Base-by-base conservation (phyloP, 2,888 invertebrate species). In the Meiosimyza decipiens region DNA sequence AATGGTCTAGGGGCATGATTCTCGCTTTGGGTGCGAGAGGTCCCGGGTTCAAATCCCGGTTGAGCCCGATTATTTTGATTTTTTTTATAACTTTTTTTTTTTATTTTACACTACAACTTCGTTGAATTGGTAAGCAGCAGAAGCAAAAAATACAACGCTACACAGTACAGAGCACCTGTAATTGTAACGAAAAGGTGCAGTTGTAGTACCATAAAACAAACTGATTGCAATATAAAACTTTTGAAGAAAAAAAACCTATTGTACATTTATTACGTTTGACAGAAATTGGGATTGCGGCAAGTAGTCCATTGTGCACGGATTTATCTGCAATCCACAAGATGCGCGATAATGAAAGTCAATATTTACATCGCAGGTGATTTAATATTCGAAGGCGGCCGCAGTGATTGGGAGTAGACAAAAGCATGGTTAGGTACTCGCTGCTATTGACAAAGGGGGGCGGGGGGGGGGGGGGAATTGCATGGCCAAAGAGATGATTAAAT, bases 1-100 rank as follows among this genome's bases (percentile, higher is more conserved):
- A 87, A 86, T 87, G 89, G 89, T 89, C 89, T 89, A 89, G 89
- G 89, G 89, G 89, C 89, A 89, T 89, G 89, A 89, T 89, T 89
- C 88, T 89, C 89, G 89, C 89, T 89, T 89, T 88, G 89, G 89
- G 89, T 89, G 89, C 89, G 89, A 89, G 89, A 89, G 89, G 89
- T 89, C 89, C 89, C 89, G 89, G 89, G 89, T 89, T 89, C 89
- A 89, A 89, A 89, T 89, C 89, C 89, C 89, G 89, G 89, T 88
- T 89, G 88, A 88, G 89, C 89, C 89, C 89, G 40, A 7, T 9
- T 40, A 40, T 40, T 40, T 40, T 40, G 40, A 28, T 28, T 28
- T 28, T 40, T 9, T 40, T 40, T 40, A 9, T 40, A 6, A 9
- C 9, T 40, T 40, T 40, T 40, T 40, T 40, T 40, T 40, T 40